Evolutionary conservation across 2,888 invertebrate genomes (phyloP).

Genomic region (Cataglyphis albicans): DNA sequence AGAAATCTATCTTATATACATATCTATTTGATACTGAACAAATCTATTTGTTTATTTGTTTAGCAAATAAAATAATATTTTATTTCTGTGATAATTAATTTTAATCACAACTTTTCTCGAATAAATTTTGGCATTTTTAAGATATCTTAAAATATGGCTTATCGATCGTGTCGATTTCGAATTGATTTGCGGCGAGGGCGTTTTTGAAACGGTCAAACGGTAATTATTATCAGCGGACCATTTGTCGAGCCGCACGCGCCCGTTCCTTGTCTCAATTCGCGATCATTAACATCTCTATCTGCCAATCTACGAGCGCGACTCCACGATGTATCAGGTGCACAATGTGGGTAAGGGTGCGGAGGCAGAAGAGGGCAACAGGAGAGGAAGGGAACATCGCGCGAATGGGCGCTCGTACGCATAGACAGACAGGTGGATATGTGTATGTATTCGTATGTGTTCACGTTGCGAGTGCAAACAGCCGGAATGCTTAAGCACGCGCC

Average conservation of each 20-base stretch:
- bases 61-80: background rate
- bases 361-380: background rate
- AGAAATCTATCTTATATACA: background rate
- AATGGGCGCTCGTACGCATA: background rate
- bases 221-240: conserved; percentile 69
- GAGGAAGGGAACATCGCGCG: conserved; percentile 30
- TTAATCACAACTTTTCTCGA: background rate
- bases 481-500: conserved; percentile 71
- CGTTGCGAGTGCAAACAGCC: conserved; percentile 49
- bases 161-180: conserved; percentile 38
- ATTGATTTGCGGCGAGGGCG: conserved; percentile 27
- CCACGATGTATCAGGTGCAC: conserved; percentile 80
- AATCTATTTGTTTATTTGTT: background rate
- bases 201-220: conserved; percentile 26
- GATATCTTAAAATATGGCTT: background rate
- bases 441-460: conserved; percentile 31
- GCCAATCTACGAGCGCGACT: conserved; percentile 75
- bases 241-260: conserved; percentile 66
- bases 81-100: background rate
- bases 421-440: conserved; percentile 22
- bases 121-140: background rate
- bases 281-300: conserved; percentile 79
- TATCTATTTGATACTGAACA: background rate
- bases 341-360: conserved; percentile 29
- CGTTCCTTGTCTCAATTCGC: conserved; percentile 75